phyloP scores from a whole-genome alignment of 2,797 vertebrate genomes.

The Pseudopleuronectes americanus region DNA sequence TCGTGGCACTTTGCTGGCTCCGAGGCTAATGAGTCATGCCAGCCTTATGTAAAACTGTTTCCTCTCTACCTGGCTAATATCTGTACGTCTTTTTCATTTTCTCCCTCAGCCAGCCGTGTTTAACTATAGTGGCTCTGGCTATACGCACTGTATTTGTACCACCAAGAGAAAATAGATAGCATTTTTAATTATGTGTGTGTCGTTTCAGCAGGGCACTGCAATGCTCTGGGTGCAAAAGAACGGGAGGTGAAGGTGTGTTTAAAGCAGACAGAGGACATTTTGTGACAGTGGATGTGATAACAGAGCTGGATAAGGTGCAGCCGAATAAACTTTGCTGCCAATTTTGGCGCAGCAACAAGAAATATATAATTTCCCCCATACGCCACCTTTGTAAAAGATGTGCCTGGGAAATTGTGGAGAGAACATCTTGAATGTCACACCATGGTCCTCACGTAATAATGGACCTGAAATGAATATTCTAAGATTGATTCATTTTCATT shows the following conservation, averaged over 20 bases:
- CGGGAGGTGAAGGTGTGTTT: background rate
- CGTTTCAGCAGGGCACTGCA: background rate
- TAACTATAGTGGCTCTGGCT: too few species aligned
- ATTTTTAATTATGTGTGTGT: slow-evolving; percentile 1
- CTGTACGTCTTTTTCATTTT: slow-evolving; percentile 19
- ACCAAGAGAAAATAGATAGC: background rate
- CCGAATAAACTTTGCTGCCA: background rate
- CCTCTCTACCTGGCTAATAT: slow-evolving; percentile 29
- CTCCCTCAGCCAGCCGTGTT: background rate
- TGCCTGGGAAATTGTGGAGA: background rate
- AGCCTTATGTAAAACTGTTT: slow-evolving; percentile 27
- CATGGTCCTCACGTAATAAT: too few species aligned
- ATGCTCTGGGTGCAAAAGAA: slow-evolving; percentile 10
- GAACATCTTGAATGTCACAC: background rate
- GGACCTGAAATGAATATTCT: too few species aligned
- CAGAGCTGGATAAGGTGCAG: background rate
- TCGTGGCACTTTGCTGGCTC: slow-evolving; percentile 41
- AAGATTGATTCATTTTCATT: too few species aligned
- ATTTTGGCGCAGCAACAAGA: slow-evolving; percentile 1
- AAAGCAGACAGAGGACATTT: background rate
- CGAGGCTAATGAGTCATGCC: slow-evolving; percentile 45
- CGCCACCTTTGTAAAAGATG: background rate
- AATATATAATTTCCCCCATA: background rate
- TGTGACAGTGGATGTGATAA: slow-evolving; percentile 2
- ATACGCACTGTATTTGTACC: background rate